A percentile compares a stretch with the other conserved stretches of the same genome.
These are phyloP conservation scores for Eremophila alpestris DNA, from an alignment of 2,797 vertebrate species.

Conservation along the genomic window DNA sequence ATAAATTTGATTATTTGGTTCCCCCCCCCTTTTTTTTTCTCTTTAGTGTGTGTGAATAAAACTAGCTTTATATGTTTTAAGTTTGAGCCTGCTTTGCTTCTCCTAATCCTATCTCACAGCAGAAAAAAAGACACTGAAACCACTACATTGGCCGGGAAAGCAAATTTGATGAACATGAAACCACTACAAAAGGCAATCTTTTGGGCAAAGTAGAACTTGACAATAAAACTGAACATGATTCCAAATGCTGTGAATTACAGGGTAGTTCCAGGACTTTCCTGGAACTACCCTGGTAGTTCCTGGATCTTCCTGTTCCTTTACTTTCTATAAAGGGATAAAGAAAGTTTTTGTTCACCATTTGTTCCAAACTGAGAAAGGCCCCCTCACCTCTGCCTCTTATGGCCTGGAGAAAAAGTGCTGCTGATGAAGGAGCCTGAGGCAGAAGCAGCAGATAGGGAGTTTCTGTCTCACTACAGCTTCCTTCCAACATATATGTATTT, in stretches of 20 bases:
- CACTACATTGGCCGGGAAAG: no score
- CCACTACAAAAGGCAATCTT: no score
- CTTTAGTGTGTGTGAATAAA: no score
- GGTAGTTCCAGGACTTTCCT: background rate
- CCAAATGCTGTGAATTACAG: background rate
- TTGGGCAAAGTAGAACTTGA: background rate
- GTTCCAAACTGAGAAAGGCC: background rate
- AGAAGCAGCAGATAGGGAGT: background rate
- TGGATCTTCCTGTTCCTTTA: background rate
- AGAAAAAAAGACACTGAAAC: no score
- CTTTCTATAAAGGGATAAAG: background rate
- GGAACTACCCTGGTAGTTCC: no score
- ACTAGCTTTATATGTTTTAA: no score
- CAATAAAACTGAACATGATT: background rate
- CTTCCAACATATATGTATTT: background rate
- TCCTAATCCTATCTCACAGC: no score
- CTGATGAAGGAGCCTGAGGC: background rate
- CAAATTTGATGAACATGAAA: no score
- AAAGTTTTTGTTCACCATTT: background rate
- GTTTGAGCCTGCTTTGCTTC: no score
- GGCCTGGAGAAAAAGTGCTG: background rate
- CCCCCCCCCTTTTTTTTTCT: no score
- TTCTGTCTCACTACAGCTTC: background rate
- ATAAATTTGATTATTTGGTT: no score
- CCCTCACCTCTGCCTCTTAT: rapidly evolving